Evolutionary conservation across 2,113 vertebrate species (phyloP), one percentile per base, ranked within the genome.

Genomic region (Raphicerus campestris): DNA sequence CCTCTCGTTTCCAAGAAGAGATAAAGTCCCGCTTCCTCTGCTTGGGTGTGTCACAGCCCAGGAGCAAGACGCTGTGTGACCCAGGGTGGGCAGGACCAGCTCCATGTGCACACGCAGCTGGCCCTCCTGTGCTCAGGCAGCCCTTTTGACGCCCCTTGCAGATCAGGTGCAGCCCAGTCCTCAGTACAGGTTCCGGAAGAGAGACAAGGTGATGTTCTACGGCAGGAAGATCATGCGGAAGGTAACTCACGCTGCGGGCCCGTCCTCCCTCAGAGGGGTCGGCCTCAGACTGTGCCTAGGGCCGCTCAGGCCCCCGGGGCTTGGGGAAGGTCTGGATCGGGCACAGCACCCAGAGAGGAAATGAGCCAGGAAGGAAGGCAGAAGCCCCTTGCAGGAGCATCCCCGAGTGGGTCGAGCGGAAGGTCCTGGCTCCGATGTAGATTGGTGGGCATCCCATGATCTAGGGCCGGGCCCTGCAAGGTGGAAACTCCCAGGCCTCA

Each of bases 191-290:
- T 99, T 99, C 92, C 99, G 99, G 93, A 99, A 99, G 98, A 99
- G 99, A 92, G 99, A 99, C 98, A 99, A 99, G 96, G 99, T 99
- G 66, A 98, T 99, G 99, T 99, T 99, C 97, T 99, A 99, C 0
- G 99, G 99, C 28, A 98, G 99, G 66, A 99, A 99, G 98, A 99
- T 99, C 97, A 99, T 99, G 99, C 99, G 99, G 90, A 99, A 99
- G 99, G 99, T 99, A 93, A 86, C 75, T 16, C 0, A 1, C 6
- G 0, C 61, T 32, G 73, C 22, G 10, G 1, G 10, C 20, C 49
- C 80, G 20, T 15, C 3, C 32, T 5, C 0, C 7, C 14, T 35
- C 32, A 5, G 61, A 9, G 20, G 32, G 15, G 19, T 15, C 0
- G 14, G 13, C 89, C 28, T 77, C 42, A 4, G 47, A 39, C 39